Percentiles rank a stretch among this genome's conserved stretches.
Conservation (phyloP, 2,888 invertebrate genomes). For the Panzeria rudis region DNA sequence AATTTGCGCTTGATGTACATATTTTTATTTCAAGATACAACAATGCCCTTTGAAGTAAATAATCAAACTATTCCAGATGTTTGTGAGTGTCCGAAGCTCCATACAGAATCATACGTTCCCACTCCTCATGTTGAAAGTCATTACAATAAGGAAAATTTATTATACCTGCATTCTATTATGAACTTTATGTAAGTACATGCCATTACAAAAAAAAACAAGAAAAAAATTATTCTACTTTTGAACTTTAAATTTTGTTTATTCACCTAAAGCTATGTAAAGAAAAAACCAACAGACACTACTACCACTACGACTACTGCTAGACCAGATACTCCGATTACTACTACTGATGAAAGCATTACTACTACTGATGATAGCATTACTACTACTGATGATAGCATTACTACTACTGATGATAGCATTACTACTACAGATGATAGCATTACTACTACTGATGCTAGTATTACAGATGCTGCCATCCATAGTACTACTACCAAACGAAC, state of each 20-base stretch:
- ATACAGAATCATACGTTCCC: conserved; percentile 76
- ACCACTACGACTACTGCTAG: neutral
- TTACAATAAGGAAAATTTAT: conserved; percentile 77
- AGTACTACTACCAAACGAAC: neutral
- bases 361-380: neutral
- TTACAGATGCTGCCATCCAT: neutral
- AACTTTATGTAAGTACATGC: conserved; percentile 80
- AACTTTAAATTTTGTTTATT: neutral
- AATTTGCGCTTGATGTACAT: neutral
- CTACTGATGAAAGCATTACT: neutral
- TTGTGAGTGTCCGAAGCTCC: conserved; percentile 72
- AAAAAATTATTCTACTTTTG: neutral
- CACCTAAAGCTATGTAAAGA: conserved; percentile 21
- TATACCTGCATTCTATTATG: conserved; percentile 76
- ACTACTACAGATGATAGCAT: neutral
- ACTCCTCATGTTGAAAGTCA: conserved; percentile 78
- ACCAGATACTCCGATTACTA: too few relatives aligned
- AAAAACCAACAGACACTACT: neutral
- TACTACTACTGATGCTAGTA: neutral
- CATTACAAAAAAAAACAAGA: too few relatives aligned
- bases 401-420: neutral
- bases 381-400: neutral
- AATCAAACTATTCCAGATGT: neutral
- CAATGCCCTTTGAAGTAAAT: neutral
- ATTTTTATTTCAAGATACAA: neutral